Conservation (phyloP, 1,140 invertebrate genomes). For the Euschistus heros region DNA sequence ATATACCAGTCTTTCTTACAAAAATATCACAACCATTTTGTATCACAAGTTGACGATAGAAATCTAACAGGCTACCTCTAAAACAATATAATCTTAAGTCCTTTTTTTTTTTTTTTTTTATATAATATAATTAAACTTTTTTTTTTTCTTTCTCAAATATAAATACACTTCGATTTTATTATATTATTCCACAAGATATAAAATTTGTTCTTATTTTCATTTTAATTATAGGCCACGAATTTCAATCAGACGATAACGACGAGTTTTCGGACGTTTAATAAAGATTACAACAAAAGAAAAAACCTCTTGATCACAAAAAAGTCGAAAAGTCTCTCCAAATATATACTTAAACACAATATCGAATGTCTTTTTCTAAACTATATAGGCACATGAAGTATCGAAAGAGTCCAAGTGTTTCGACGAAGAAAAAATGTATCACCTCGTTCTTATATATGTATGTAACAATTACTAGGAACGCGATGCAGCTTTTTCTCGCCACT, state of each 20-base stretch:
- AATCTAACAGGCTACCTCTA: slow-evolving; percentile 15
- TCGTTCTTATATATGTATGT: slow-evolving; percentile 12
- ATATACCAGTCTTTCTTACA: slow-evolving; percentile 27
- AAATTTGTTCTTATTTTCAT: slow-evolving; percentile 21
- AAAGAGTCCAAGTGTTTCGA: slow-evolving; percentile 10
- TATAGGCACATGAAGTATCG: slow-evolving; percentile 26
- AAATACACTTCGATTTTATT: slow-evolving; percentile 19
- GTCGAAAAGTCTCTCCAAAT: slow-evolving; percentile 3
- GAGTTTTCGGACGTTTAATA: slow-evolving; percentile 24
- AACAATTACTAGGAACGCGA: slow-evolving; percentile 12
- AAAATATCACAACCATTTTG: slow-evolving; percentile 29
- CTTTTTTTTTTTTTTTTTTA: background rate
- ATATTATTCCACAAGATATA: slow-evolving; percentile 23
- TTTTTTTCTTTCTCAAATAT: slow-evolving; percentile 5
- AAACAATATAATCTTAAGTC: slow-evolving; percentile 10
- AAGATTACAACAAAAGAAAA: slow-evolving; percentile 21
- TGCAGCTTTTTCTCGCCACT: slow-evolving; percentile 15
- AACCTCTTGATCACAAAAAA: slow-evolving; percentile 8
- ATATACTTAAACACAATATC: slow-evolving; percentile 15
- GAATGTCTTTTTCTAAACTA: slow-evolving; percentile 21
- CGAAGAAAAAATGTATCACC: slow-evolving; percentile 16
- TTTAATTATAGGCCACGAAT: slow-evolving; percentile 27
- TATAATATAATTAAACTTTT: slow-evolving; percentile 10
- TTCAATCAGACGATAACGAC: slow-evolving; percentile 25
- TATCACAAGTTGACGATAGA: slow-evolving; percentile 25